Evolutionary conservation across 2,797 vertebrate species (phyloP).

Genomic region (Sebastes trivittatus): DNA sequence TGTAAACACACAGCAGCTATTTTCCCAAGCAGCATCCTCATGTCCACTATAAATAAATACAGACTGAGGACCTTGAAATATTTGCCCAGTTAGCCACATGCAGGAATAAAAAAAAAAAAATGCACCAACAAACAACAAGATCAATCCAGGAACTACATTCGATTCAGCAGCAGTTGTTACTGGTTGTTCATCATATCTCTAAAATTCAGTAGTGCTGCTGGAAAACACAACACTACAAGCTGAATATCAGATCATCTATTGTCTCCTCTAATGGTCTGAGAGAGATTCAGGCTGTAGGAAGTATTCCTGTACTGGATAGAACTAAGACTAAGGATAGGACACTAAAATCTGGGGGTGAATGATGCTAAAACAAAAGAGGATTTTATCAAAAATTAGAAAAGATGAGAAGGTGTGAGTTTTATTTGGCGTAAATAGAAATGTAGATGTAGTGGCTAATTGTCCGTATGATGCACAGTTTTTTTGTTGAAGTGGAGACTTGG

Average conservation of each 20-base stretch:
- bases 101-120: neutral
- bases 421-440: neutral
- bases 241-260: neutral
- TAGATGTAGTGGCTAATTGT: too few relatives aligned
- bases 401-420: neutral
- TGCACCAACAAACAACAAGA: neutral
- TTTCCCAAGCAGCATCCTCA: neutral
- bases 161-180: neutral
- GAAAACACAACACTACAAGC: too few relatives aligned
- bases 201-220: neutral
- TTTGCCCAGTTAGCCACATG: neutral
- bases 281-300: neutral
- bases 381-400: neutral
- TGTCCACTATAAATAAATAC: neutral
- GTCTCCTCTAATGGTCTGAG: neutral
- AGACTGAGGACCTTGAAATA: neutral
- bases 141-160: neutral
- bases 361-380: neutral
- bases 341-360: neutral
- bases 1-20: neutral
- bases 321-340: too few relatives aligned
- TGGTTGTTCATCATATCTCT: neutral
- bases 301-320: neutral
- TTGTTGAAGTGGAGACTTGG: too few relatives aligned
- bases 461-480: fast-evolving